Evolutionary conservation across 2,888 invertebrate species (phyloP).

Genomic region (Limnephilus rhombicus): DNA sequence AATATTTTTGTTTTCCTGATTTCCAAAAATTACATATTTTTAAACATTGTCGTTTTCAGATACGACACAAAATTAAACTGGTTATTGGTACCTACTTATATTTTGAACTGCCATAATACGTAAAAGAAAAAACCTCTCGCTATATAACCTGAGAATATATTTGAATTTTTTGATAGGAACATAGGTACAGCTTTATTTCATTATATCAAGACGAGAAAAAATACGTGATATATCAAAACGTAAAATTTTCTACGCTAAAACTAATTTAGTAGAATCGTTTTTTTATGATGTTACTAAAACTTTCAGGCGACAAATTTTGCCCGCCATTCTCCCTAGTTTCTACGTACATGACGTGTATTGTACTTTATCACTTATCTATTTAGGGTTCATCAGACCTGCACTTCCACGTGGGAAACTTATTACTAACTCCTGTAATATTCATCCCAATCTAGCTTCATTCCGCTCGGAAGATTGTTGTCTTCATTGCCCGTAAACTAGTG

Average conservation of each 20-base stretch:
- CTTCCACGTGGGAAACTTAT: slow-evolving; percentile 32
- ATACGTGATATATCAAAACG: neutral
- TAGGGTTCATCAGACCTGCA: neutral
- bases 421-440: slow-evolving; percentile 29
- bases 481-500: neutral
- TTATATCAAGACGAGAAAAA: neutral
- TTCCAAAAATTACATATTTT: neutral
- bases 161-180: neutral
- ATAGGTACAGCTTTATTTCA: neutral
- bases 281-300: slow-evolving; percentile 12
- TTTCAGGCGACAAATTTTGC: neutral
- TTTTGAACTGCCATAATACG: neutral
- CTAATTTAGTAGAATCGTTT: neutral
- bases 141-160: neutral
- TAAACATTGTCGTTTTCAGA: neutral
- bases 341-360: neutral
- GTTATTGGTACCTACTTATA: neutral
- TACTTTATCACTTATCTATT: slow-evolving; percentile 22
- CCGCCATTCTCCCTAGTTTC: neutral
- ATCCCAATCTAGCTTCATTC: slow-evolving; percentile 17
- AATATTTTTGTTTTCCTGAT: neutral
- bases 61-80: neutral
- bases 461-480: slow-evolving; percentile 17
- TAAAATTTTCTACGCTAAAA: neutral
- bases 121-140: neutral